phyloP scores from a whole-genome alignment of 2,888 invertebrate species.

The Lasioglossum pauxillum region DNA sequence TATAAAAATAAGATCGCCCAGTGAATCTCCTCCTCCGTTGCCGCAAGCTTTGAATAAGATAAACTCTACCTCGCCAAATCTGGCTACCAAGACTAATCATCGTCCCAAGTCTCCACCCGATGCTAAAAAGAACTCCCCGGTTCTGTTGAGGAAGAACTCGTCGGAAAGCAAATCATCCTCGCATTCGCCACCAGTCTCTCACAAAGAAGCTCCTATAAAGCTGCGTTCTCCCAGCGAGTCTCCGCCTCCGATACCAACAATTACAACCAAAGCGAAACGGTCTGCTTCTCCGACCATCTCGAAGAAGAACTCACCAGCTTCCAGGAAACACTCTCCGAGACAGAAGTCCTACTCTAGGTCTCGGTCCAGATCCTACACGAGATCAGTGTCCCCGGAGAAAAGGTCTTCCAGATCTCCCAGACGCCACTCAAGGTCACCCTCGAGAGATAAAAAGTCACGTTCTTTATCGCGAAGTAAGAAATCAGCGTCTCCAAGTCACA shows the following conservation, averaged over 20 bases:
- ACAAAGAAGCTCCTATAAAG: conserved; percentile 66
- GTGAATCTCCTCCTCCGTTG: conserved; percentile 73
- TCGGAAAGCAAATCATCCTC: conserved; percentile 66
- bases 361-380: conserved; percentile 69
- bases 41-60: conserved; percentile 53
- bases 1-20: conserved; percentile 75
- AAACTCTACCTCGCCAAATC: conserved; percentile 47
- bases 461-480: conserved; percentile 71
- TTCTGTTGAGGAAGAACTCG: conserved; percentile 52
- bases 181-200: conserved; percentile 65
- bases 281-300: conserved; percentile 63
- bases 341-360: conserved; percentile 78
- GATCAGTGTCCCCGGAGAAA: conserved; percentile 73
- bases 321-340: conserved; percentile 68
- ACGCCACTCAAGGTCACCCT: conserved; percentile 57
- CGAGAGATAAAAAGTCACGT: conserved; percentile 68
- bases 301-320: conserved; percentile 65
- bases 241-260: conserved; percentile 66
- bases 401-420: conserved; percentile 77
- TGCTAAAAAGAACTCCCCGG: conserved; percentile 62
- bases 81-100: conserved; percentile 48
- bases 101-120: conserved; percentile 51
- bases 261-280: conserved; percentile 28
- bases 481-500: conserved; percentile 67
- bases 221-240: conserved; percentile 75